These are phyloP conservation scores for Anguilla rostrata DNA, from an alignment of 2,113 vertebrate species.

Conservation along the genomic window DNA sequence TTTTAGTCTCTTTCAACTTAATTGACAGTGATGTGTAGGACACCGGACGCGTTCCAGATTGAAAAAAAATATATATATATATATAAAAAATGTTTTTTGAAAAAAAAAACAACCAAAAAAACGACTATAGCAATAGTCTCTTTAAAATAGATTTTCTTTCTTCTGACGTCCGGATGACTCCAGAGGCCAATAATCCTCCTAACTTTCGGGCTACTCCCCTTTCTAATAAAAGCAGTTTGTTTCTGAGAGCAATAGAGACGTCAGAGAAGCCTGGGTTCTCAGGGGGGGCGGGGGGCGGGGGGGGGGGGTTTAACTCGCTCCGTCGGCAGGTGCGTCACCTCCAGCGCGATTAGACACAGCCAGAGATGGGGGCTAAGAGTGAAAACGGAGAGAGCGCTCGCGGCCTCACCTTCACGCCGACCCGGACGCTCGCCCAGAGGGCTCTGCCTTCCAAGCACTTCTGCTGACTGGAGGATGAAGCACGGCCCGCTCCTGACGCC, in stretches of 20 bases:
- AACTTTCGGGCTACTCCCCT: neutral
- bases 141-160: neutral
- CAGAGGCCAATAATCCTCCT: neutral
- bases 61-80: neutral
- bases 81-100: no score
- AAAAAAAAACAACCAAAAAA: no score
- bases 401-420: neutral
- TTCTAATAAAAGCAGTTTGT: neutral
- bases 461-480: neutral
- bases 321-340: neutral
- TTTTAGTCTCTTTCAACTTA: neutral
- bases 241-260: neutral
- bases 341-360: neutral
- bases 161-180: neutral
- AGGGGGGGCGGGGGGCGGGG: neutral
- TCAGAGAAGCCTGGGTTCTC: neutral
- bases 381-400: neutral
- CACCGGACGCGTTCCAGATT: neutral
- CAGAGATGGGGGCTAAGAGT: neutral
- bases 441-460: neutral
- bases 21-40: slow-evolving; percentile 17
- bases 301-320: neutral
- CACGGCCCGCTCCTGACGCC: neutral
- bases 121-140: neutral
- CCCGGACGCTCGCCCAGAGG: neutral